Percentiles rank a stretch among this genome's conserved stretches.
These are phyloP conservation scores for Agrochola circellaris DNA, from an alignment of 2,888 invertebrate genomes.

Conservation along the genomic window DNA sequence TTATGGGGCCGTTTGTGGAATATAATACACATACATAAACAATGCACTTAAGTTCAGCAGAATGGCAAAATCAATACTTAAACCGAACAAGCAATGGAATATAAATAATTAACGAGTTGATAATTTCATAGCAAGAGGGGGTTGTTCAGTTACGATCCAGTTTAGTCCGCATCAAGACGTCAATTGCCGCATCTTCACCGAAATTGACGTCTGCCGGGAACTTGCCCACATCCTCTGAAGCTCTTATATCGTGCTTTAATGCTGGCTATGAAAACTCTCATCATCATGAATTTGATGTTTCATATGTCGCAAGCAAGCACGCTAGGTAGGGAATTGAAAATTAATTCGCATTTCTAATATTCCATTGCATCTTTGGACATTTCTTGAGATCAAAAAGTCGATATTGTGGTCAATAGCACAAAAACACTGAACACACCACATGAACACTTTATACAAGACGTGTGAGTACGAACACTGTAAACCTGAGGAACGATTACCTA, in stretches of 20 bases:
- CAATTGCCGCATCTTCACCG: conserved; percentile 38
- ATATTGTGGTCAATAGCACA: conserved; percentile 29
- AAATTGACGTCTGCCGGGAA: conserved; percentile 21
- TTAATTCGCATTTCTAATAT: conserved; percentile 27
- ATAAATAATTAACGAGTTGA: conserved; percentile 74
- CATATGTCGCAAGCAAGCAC: neutral
- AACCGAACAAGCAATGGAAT: conserved; percentile 67
- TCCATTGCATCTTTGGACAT: conserved; percentile 25
- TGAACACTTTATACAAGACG: conserved; percentile 48
- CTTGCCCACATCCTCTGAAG: conserved; percentile 8
- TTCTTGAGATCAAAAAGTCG: neutral
- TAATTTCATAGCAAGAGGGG: conserved; percentile 55
- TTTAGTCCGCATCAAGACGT: conserved; percentile 43
- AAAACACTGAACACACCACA: conserved; percentile 53
- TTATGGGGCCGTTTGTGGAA: conserved; percentile 54
- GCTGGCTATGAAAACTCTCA: conserved; percentile 1
- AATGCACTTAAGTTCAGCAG: conserved; percentile 69
- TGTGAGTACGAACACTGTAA: conserved; percentile 60
- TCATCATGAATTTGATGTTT: neutral
- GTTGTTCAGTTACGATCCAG: conserved; percentile 55
- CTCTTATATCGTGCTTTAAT: conserved; percentile 22
- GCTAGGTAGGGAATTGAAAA: neutral
- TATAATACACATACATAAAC: conserved; percentile 64
- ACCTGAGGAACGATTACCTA: conserved; percentile 89
- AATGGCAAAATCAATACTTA: conserved; percentile 80